Base-by-base conservation (phyloP, 2,797 vertebrate genomes). In the Clarias pachynema region DNA sequence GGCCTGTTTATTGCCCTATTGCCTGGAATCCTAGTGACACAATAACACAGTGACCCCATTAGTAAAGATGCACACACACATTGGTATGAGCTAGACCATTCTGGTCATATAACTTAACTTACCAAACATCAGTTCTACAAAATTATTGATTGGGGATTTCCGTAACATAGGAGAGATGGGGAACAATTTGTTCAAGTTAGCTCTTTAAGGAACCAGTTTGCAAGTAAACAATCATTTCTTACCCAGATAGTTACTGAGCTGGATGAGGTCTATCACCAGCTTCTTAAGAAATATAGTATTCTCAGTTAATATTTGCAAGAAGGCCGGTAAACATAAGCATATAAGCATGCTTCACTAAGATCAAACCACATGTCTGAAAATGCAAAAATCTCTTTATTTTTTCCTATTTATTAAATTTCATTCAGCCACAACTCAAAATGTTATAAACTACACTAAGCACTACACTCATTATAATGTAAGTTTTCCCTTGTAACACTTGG, bases 1-100 rank as follows among this genome's bases (percentile, higher is more conserved):
- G 29, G 80, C 70, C 85, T 78, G 86, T 79, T 85, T 87, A 82
- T 85, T 75, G 56, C 78, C 79, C 37, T 56, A 29, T 69, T 59
- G 83, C 72, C 31, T 65, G 57, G 49, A 57, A 53, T 79, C 34
- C 65, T 57, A 44, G 72, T 85, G 80, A 65, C 79, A 86, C 80
- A 86, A 86, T 85, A 81, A 82, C 86, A 82, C 79, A 57, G 31
- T 85, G 83, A 87, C 83, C 79, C 79, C 73, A 82, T 85, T 87
- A 87, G 20, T 49, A 66, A 57, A 57, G 44, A 20, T 15, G 24
- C 63, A 60, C 20, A 31, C 49, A 63, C 57, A 78, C 56, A 34
- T 56, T 78, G 37, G 26, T 56, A 69, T 14, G 24, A 31, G 5
- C n/a, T 44, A 16, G 34, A 37, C 34, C 78, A 12, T 44, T 26